Evolutionary conservation across 2,797 vertebrate species (phyloP).

Genomic region (Crossoptilon crossoptilon): DNA sequence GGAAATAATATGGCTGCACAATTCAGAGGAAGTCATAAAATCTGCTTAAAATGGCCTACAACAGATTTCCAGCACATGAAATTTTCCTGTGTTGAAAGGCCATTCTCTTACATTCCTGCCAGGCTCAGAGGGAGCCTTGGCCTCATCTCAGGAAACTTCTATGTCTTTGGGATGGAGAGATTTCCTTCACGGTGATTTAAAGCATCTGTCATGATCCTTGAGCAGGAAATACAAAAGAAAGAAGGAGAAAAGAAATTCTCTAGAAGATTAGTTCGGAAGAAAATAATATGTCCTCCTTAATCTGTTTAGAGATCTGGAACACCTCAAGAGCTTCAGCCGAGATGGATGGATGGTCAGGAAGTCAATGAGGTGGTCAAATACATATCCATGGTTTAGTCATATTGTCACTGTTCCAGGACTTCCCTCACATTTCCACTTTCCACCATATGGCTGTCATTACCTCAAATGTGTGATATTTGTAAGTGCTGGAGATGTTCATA

Average conservation of each 20-base stretch:
- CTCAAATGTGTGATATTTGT: accelerated
- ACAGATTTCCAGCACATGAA: conserved; percentile 5
- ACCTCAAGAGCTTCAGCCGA: conserved; percentile 18
- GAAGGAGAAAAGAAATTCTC: background rate
- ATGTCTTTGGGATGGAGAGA: background rate
- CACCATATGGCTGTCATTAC: background rate
- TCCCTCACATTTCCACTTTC: background rate
- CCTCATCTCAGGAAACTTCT: background rate
- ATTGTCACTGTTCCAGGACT: background rate
- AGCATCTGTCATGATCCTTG: conserved; percentile 17
- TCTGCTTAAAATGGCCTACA: background rate
- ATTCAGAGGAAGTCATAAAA: conserved; percentile 10
- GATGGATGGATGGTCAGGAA: conserved; percentile 26
- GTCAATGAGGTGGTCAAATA: conserved; percentile 9
- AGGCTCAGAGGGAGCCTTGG: background rate
- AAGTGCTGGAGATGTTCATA: background rate
- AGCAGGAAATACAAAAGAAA: background rate
- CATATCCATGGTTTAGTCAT: background rate
- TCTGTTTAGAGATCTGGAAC: conserved; percentile 7
- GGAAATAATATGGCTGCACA: background rate
- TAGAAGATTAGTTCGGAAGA: background rate
- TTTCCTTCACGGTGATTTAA: conserved; percentile 23
- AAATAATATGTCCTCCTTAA: background rate
- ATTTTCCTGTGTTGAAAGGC: background rate
- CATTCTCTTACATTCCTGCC: background rate